Evolutionary conservation across 1,140 invertebrate genomes (phyloP), one percentile per base, ranked within the genome.

Genomic region (Paraescarpia echinospica): DNA sequence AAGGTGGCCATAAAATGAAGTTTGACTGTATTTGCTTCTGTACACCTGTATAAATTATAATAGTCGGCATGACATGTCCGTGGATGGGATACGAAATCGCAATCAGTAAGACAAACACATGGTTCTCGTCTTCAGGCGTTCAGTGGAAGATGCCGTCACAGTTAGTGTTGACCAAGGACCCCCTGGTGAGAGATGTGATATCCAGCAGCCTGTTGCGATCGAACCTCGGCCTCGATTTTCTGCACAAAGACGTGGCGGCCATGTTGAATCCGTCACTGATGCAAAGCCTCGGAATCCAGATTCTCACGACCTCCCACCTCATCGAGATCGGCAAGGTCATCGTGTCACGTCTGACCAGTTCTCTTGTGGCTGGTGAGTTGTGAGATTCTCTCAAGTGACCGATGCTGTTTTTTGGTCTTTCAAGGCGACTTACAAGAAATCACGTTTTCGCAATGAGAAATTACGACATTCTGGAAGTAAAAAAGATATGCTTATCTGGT

Each of bases 91-190:
- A 77, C 59, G 2, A 77, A 77, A 51, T 18, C 8, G 59, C 8
- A 77, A 12, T 31, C 27, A 77, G 2, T 77, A 77, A 12, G 2
- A 77, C 59, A 77, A 77, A 77, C 59, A 77, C 59, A 27, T 77
- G 59, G 4, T 51, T 51, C 89, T 90, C 27, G 33, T 34, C 8
- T 34, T 34, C 90, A 96, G 95, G 93, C 5, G 91, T 94, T 22
- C 89, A 93, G 35, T 95, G 95, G 95, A 95, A 95, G 92, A 93
- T 95, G 9, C 95, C 95, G 4, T 95, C 95, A 0, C 94, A 96
- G 94, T 94, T 95, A 18, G 94, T 96, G 6, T 94, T 94, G 22
- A 94, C 94, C 12, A 93, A 93, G 34, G 95, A 95, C 92, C 90
- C 94, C 0, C 92, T 95, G n/a, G 92, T 95, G 31, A 93, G 93